Conservation (phyloP, 2,113 vertebrate species). For the Plectropomus leopardus region DNA sequence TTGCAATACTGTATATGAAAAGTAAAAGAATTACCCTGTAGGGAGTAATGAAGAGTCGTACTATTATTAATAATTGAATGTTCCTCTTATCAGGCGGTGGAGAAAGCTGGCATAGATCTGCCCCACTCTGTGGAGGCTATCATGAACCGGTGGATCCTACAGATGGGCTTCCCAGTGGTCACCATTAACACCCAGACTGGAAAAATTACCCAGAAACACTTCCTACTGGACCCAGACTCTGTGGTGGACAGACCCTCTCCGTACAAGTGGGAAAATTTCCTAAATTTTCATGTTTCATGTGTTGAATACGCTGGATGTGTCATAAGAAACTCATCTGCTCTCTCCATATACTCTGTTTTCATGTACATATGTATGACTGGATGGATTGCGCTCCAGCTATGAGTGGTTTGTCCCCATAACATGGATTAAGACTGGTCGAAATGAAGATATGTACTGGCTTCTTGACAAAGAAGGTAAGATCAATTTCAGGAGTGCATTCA, state of each 20-base stretch:
- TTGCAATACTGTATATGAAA: not conserved
- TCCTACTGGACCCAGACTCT: slow-evolving; percentile 85
- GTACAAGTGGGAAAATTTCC: slow-evolving; percentile 85
- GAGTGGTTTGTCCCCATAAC: slow-evolving; percentile 89
- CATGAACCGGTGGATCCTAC: slow-evolving; percentile 94
- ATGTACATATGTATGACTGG: slow-evolving; percentile 9
- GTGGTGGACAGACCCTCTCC: slow-evolving; percentile 82
- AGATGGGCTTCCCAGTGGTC: slow-evolving; percentile 95
- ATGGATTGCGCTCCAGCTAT: slow-evolving; percentile 83
- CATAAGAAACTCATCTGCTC: not conserved
- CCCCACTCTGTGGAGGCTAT: slow-evolving; percentile 79
- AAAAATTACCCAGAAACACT: slow-evolving; percentile 86
- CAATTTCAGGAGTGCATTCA: not conserved
- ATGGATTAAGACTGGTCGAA: slow-evolving; percentile 30
- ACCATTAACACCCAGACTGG: slow-evolving; percentile 86
- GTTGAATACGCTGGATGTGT: not conserved
- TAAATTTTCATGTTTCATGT: not conserved
- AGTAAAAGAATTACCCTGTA: not conserved
- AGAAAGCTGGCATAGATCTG: not conserved
- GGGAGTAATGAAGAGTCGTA: not conserved
- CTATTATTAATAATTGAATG: not conserved
- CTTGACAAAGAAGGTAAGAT: slow-evolving; percentile 70
- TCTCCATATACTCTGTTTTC: not conserved
- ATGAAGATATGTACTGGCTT: slow-evolving; percentile 82
- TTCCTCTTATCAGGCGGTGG: slow-evolving; percentile 73